Conservation (phyloP, 2,113 vertebrate species). For the Epinephelus lanceolatus region DNA sequence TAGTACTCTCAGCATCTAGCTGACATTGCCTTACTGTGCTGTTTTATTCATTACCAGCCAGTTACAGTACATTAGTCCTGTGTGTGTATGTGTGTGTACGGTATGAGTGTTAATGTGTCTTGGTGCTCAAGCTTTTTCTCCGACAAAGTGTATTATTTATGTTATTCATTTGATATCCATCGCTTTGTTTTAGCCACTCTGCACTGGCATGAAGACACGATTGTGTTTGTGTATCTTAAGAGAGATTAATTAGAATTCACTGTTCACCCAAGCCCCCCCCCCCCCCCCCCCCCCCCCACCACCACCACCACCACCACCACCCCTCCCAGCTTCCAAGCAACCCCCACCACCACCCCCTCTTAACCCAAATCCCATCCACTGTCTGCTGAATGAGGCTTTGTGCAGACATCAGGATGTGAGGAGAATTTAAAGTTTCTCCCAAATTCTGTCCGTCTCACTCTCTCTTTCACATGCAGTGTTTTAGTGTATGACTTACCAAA, state of each 20-base stretch:
- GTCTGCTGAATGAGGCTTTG: conserved; percentile 51
- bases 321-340: conserved; percentile 4
- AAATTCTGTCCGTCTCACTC: conserved; percentile 8
- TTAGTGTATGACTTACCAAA: neutral
- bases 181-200: conserved; percentile 2
- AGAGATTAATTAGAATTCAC: conserved; percentile 46
- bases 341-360: conserved; percentile 4
- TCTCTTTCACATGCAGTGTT: neutral
- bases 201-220: neutral
- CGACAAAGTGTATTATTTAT: neutral
- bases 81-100: conserved; percentile 13
- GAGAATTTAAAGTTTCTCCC: conserved; percentile 54
- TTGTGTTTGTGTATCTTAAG: conserved; percentile 6
- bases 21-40: conserved; percentile 20
- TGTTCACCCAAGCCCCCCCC: neutral
- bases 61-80: conserved; percentile 34
- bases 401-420: conserved; percentile 60
- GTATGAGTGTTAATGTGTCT: conserved; percentile 9
- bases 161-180: conserved; percentile 3
- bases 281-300: too few relatives aligned
- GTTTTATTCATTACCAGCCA: conserved; percentile 57
- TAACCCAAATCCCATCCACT: conserved; percentile 58
- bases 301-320: too few relatives aligned
- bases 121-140: neutral
- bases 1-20: conserved; percentile 39